Conservation (phyloP, 2,797 vertebrate genomes). For the Ciconia nigra region DNA sequence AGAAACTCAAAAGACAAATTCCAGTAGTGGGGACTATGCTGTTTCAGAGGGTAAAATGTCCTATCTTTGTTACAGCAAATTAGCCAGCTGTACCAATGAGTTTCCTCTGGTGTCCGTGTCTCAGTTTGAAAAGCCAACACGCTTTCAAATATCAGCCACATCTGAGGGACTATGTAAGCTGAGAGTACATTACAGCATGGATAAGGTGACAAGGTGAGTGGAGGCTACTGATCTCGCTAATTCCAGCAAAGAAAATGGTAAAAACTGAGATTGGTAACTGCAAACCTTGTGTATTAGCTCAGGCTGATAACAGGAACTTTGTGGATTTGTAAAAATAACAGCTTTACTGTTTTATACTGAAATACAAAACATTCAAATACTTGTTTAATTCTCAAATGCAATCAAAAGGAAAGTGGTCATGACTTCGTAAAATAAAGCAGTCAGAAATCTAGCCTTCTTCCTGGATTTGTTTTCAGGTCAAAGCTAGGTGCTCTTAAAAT, state of each 20-base stretch:
- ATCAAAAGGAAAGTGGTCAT: not conserved
- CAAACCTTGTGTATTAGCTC: not conserved
- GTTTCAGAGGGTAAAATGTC: not conserved
- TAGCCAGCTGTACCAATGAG: not conserved
- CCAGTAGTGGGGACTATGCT: not conserved
- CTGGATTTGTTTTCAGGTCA: not conserved
- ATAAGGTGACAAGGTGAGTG: not conserved
- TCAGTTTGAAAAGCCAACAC: not conserved
- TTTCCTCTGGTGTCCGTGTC: not conserved
- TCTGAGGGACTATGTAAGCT: not conserved
- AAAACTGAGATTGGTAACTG: not conserved
- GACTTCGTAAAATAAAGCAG: not conserved
- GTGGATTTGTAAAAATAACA: not conserved
- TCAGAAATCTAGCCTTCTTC: not conserved
- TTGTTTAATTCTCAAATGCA: not conserved
- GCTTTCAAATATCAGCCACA: not conserved
- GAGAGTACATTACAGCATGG: not conserved
- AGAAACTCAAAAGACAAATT: not conserved
- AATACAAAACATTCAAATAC: not conserved
- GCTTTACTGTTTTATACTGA: not conserved
- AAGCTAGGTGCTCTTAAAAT: not conserved
- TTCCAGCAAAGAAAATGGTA: not conserved
- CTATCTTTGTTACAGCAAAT: not conserved
- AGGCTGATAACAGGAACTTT: not conserved
- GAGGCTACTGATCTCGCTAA: not conserved